phyloP scores from a whole-genome alignment of 2,797 vertebrate species.

The Graptemys geographica region DNA sequence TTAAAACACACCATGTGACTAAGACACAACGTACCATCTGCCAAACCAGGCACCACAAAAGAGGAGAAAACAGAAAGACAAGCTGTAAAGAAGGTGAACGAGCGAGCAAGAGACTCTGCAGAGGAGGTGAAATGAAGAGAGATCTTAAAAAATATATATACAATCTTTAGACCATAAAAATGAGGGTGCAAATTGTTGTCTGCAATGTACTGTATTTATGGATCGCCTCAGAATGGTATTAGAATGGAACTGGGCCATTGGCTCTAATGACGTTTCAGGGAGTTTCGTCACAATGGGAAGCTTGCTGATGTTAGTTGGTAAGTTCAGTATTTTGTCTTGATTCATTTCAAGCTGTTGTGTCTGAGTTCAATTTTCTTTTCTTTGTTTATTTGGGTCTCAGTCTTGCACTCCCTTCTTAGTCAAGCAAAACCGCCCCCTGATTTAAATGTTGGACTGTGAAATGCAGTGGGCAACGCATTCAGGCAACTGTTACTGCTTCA shows the following conservation, averaged over 20 bases:
- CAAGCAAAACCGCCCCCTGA: background rate
- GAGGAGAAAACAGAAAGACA: background rate
- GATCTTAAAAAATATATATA: background rate
- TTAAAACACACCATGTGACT: background rate
- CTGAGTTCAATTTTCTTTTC: background rate
- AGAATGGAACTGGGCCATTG: accelerated
- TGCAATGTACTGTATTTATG: background rate
- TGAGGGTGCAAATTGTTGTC: accelerated
- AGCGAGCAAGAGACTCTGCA: background rate
- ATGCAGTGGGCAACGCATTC: background rate
- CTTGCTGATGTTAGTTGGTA: background rate
- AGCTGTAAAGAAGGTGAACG: background rate
- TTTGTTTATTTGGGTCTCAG: background rate
- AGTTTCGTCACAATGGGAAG: background rate
- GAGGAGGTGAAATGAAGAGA: background rate
- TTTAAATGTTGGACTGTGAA: background rate
- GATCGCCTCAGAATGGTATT: background rate
- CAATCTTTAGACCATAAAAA: background rate
- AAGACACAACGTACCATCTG: background rate
- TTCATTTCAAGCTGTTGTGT: background rate
- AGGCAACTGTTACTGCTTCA: background rate
- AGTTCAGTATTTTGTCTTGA: background rate
- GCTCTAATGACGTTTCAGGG: background rate
- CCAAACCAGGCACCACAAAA: background rate
- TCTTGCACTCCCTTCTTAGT: background rate